These are phyloP conservation scores for Lasiommata megera DNA, from an alignment of 2,888 invertebrate genomes.

Conservation along the genomic window DNA sequence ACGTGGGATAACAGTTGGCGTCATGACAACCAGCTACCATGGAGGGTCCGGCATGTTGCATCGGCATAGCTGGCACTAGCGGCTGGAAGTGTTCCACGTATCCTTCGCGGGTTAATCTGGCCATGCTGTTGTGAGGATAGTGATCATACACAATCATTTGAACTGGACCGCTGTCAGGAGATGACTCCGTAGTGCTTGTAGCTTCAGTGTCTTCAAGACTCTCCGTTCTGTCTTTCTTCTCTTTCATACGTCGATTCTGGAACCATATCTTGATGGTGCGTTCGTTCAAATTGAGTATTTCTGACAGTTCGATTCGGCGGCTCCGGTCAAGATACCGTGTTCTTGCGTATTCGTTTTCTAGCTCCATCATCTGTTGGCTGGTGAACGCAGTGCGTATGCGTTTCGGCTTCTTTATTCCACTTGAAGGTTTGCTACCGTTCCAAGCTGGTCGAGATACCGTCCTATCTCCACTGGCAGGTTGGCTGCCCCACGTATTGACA, in stretches of 20 bases:
- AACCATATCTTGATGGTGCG: slow-evolving; percentile 90
- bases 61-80: slow-evolving; percentile 32
- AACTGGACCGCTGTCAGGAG: slow-evolving; percentile 38
- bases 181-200: slow-evolving; percentile 47
- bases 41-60: slow-evolving; percentile 27
- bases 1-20: slow-evolving; percentile 37
- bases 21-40: slow-evolving; percentile 31
- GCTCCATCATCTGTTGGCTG: slow-evolving; percentile 85
- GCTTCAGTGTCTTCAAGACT: slow-evolving; percentile 50
- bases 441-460: slow-evolving; percentile 27
- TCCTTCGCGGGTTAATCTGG: slow-evolving; percentile 35
- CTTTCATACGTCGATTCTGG: slow-evolving; percentile 90
- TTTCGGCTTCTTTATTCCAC: slow-evolving; percentile 69
- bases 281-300: slow-evolving; percentile 46
- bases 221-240: slow-evolving; percentile 81
- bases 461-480: slow-evolving; percentile 20
- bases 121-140: slow-evolving; percentile 38
- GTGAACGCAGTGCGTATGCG: slow-evolving; percentile 90
- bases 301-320: slow-evolving; percentile 84
- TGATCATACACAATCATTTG: slow-evolving; percentile 41
- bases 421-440: slow-evolving; percentile 36
- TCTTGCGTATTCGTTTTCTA: slow-evolving; percentile 87
- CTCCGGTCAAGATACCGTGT: slow-evolving; percentile 87
- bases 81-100: slow-evolving; percentile 45
- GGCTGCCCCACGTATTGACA: slow-evolving; percentile 28